These are phyloP conservation scores for Ladona fulva DNA, from an alignment of 1,140 invertebrate species.

Conservation along the genomic window DNA sequence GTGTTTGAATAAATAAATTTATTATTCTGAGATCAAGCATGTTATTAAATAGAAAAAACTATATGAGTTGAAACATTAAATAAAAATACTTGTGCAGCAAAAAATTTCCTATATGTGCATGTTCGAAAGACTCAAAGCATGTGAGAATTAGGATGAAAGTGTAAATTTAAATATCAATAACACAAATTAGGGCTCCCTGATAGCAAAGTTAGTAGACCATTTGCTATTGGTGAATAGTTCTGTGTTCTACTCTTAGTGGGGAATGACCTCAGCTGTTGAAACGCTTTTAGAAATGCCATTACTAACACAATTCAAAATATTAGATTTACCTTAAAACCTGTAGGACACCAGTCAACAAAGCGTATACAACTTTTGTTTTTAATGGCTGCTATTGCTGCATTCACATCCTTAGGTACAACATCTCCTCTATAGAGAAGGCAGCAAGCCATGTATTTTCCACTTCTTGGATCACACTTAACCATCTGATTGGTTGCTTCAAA, in stretches of 20 bases:
- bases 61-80: too few relatives aligned
- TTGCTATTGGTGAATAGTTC: not conserved
- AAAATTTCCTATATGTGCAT: too few relatives aligned
- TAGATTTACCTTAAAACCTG: conserved; percentile 37
- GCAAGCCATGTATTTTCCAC: conserved; percentile 66
- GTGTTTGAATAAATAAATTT: too few relatives aligned
- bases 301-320: not conserved
- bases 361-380: conserved; percentile 48
- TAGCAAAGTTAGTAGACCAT: too few relatives aligned
- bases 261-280: not conserved
- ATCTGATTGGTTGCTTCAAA: conserved; percentile 58
- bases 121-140: too few relatives aligned
- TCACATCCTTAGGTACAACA: conserved; percentile 70
- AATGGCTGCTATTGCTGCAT: conserved; percentile 55
- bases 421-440: conserved; percentile 60
- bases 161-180: too few relatives aligned
- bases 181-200: too few relatives aligned
- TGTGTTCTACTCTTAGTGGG: not conserved
- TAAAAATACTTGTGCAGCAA: too few relatives aligned
- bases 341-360: conserved; percentile 58
- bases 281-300: not conserved
- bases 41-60: too few relatives aligned
- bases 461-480: conserved; percentile 56
- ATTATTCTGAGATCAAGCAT: too few relatives aligned
- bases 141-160: too few relatives aligned